Evolutionary conservation across 2,797 vertebrate genomes (phyloP).

Genomic region (Anguilla obscura): DNA sequence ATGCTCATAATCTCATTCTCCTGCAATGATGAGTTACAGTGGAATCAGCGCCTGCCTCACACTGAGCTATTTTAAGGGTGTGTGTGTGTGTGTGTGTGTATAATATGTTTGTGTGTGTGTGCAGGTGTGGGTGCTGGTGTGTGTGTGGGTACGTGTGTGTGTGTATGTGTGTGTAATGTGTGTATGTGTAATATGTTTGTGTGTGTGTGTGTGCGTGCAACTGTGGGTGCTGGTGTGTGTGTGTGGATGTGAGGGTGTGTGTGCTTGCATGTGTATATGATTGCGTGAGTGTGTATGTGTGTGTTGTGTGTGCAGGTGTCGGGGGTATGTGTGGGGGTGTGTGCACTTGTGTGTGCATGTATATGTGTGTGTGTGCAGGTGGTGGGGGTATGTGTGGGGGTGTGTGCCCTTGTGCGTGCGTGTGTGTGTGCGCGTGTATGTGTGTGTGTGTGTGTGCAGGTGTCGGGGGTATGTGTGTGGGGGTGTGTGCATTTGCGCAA

Average conservation of each 20-base stretch:
- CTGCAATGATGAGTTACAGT: conserved; percentile 2
- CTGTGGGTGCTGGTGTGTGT: neutral
- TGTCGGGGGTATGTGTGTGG: conserved; percentile 20
- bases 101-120: neutral
- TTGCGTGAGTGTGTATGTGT: conserved; percentile 30
- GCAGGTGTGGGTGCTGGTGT: neutral
- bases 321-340: neutral
- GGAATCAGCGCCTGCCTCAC: neutral
- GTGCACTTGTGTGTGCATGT: neutral
- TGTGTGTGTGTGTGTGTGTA: conserved; percentile 31
- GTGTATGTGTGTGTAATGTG: conserved; percentile 24
- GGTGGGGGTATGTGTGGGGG: neutral
- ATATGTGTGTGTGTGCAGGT: neutral
- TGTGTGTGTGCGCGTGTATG: neutral
- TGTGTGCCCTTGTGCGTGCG: neutral
- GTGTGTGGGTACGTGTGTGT: neutral
- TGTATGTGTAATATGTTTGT: neutral
- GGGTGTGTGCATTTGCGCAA: neutral
- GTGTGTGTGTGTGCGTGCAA: neutral
- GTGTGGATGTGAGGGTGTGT: neutral
- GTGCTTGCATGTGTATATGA: neutral
- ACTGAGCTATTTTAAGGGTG: neutral
- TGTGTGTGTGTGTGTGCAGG: neutral
- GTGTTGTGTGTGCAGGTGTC: conserved; percentile 23
- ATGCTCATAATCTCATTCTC: neutral